A percentile compares a stretch with the other conserved stretches of the same genome.
These are phyloP conservation scores for Anseranas semipalmata DNA, from an alignment of 2,113 vertebrate genomes.

Conservation along the genomic window DNA sequence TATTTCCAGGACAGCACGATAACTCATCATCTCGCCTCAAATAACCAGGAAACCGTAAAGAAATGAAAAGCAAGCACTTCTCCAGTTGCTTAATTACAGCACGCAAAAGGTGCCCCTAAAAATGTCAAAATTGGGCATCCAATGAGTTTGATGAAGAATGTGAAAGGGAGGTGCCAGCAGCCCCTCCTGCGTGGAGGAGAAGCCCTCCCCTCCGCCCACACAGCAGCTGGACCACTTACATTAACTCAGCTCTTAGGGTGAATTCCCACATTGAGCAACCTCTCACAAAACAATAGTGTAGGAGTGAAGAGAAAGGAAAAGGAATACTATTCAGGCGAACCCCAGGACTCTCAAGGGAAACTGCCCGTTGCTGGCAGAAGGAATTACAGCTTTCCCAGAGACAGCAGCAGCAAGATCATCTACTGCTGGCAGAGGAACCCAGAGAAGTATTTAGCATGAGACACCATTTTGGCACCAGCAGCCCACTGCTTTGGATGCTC, in stretches of 20 bases:
- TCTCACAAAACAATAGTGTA: background rate
- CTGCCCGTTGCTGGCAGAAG: fast-evolving
- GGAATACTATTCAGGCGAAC: background rate
- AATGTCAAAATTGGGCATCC: background rate
- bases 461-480: background rate
- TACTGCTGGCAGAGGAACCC: background rate
- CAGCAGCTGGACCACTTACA: background rate
- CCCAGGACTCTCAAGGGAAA: slow-evolving; percentile 14
- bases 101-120: background rate
- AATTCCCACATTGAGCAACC: slow-evolving; percentile 36
- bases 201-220: background rate
- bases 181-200: background rate
- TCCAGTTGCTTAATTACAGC: fast-evolving
- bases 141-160: background rate
- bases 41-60: background rate
- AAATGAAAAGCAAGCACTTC: background rate
- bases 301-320: slow-evolving; percentile 38
- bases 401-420: background rate
- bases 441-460: fast-evolving
- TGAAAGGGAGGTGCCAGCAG: background rate
- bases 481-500: background rate
- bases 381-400: background rate
- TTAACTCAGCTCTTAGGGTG: background rate
- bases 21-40: slow-evolving; percentile 50
- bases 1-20: slow-evolving; percentile 37